Evolutionary conservation across 1,140 invertebrate genomes (phyloP), one percentile per base, ranked within the genome.

Genomic region (Sycobia sp.): DNA sequence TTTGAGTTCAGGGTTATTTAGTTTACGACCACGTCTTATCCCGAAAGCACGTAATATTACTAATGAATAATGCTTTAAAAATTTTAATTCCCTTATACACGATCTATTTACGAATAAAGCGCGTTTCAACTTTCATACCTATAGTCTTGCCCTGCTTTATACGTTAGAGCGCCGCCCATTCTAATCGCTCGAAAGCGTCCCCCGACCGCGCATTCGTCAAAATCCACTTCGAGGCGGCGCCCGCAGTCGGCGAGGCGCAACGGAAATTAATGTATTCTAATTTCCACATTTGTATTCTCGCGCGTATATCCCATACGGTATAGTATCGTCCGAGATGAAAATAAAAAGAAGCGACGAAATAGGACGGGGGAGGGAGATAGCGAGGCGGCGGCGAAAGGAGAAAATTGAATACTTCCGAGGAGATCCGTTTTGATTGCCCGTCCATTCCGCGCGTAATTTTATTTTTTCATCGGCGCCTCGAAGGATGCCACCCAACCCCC

Each of bases 401-500:
- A 44, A 39, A 51, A 51, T 41, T 32, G 47, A 51, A 51, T 29
- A 60, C 23, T 7, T 51, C 29, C n/a, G 23, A 57, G 29, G n/a
- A n/a, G 55, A 46, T 62, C n/a, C 60, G 43, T 55, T 62, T 56
- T 62, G 51, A 62, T 56, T 55, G 51, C 43, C 60, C 62, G 55
- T 46, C 47, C 49, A 14, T 51, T 58, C 22, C 53, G 13, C n/a
- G 7, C 46, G 62, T 64, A 51, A 64, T 59, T 65, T 65, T 57
- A 65, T 59, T 65, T 58, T 65, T 59, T 65, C 55, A 65, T 59
- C 55, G 46, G 4, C 36, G 36, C 47, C 5, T 18, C 11, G 32
- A 32, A 20, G 47, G 47, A 32, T 25, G 47, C 23, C 54, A 39
- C 36, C 29, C 16, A 16, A 46, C 46, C 34, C 56, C n/a, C n/a